A percentile compares a stretch with the other conserved stretches of the same genome.
Conservation (phyloP, 2,797 vertebrate genomes). For the Microtus californicus region DNA sequence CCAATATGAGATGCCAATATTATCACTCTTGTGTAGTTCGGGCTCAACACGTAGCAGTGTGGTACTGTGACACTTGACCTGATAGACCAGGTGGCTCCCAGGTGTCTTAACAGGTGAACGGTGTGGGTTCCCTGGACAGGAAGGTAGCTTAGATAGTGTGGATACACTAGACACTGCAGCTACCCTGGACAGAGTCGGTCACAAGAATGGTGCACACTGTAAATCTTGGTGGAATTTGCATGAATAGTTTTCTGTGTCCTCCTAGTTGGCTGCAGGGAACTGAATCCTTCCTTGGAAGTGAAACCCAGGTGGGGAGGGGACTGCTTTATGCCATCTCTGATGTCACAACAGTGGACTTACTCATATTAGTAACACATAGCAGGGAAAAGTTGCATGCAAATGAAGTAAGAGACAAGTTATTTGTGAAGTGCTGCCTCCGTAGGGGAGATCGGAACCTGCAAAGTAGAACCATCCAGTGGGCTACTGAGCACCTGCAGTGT, state of each 20-base stretch:
- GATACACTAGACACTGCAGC: no score
- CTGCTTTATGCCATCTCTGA: not conserved
- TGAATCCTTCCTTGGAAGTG: not conserved
- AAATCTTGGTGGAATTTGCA: not conserved
- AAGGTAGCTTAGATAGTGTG: not conserved
- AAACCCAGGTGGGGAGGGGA: not conserved
- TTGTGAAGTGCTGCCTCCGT: not conserved
- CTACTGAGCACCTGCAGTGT: not conserved
- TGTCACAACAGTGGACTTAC: not conserved
- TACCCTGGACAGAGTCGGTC: not conserved
- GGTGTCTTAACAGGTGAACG: not conserved
- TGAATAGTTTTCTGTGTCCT: not conserved
- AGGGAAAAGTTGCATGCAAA: not conserved
- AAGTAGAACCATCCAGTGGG: not conserved
- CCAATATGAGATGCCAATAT: not conserved
- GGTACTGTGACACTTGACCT: not conserved
- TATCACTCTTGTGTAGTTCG: not conserved
- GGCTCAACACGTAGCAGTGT: not conserved
- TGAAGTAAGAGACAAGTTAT: not conserved
- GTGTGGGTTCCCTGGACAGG: not conserved
- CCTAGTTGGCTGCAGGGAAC: not conserved
- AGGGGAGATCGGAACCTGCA: not conserved
- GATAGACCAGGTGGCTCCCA: not conserved
- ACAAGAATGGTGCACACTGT: not conserved
- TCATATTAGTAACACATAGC: not conserved